A percentile compares a stretch with the other conserved stretches of the same genome.
Evolutionary conservation across 2,113 vertebrate species (phyloP).

Genomic region (Channa maculata): DNA sequence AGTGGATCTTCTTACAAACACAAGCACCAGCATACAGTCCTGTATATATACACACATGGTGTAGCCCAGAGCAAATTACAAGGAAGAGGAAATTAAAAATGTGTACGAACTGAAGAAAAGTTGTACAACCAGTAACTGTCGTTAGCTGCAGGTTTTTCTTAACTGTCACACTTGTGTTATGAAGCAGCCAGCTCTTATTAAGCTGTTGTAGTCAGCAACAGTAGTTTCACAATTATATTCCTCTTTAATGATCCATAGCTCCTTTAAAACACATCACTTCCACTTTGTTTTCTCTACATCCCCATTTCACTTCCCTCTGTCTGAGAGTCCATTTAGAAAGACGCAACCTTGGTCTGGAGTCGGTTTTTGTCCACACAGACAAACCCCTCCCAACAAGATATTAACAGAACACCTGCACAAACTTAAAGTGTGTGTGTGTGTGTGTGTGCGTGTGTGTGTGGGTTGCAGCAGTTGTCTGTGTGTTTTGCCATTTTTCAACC

Average conservation of each 20-base stretch:
- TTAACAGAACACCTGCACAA: constrained; percentile 36
- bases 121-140: too few relatives aligned
- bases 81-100: constrained; percentile 10
- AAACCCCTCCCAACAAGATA: constrained; percentile 24
- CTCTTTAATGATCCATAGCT: constrained; percentile 14
- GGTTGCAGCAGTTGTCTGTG: background rate
- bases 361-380: constrained; percentile 23
- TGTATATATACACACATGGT: background rate
- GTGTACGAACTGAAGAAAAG: background rate
- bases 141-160: background rate
- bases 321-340: constrained; percentile 8
- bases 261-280: constrained; percentile 12
- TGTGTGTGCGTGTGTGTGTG: background rate
- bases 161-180: background rate
- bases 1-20: constrained; percentile 73
- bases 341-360: constrained; percentile 13
- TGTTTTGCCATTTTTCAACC: constrained; percentile 53
- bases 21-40: background rate
- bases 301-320: constrained; percentile 52
- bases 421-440: background rate
- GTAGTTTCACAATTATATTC: constrained; percentile 35
- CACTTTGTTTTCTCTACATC: constrained; percentile 47
- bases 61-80: constrained; percentile 8
- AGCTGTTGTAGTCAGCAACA: background rate
- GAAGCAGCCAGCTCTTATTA: background rate